Percentiles rank a stretch among this genome's conserved stretches.
Conservation (phyloP, 2,113 vertebrate species). For the Ctenodactylus gundi region DNA sequence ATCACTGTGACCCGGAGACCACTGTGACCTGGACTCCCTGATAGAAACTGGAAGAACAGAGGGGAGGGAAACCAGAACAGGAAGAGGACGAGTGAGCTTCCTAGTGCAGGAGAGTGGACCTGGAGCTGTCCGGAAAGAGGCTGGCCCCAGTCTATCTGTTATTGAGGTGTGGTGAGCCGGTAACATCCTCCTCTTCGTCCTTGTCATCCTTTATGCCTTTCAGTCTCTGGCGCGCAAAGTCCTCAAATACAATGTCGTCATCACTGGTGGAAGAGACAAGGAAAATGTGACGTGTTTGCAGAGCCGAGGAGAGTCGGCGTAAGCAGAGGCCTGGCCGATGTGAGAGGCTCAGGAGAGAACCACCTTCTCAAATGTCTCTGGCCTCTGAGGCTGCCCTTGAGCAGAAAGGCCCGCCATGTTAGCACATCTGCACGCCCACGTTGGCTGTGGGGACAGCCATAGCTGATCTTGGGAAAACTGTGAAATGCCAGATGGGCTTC, state of each 20-base stretch:
- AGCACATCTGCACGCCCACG: neutral
- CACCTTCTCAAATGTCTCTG: neutral
- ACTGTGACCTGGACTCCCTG: slow-evolving; percentile 64
- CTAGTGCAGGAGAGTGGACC: slow-evolving; percentile 58
- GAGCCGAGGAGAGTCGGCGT: neutral
- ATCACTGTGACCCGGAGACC: slow-evolving; percentile 73
- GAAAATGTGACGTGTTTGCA: neutral
- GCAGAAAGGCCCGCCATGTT: neutral
- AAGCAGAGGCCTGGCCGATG: neutral
- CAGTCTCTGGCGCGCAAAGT: slow-evolving; percentile 95
- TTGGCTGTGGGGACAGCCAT: neutral
- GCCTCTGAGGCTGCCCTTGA: neutral
- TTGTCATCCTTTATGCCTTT: slow-evolving; percentile 93
- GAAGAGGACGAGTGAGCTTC: slow-evolving; percentile 73
- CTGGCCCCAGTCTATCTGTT: slow-evolving; percentile 85
- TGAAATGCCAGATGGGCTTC: neutral
- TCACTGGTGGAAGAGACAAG: slow-evolving; percentile 83
- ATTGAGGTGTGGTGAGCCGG: slow-evolving; percentile 88
- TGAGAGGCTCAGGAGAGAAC: neutral
- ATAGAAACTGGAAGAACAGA: slow-evolving; percentile 78
- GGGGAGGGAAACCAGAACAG: slow-evolving; percentile 33
- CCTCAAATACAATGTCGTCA: slow-evolving; percentile 97
- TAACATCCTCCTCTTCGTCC: slow-evolving; percentile 92
- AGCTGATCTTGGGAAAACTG: neutral
- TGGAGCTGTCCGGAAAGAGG: neutral